Conservation (phyloP, 1,140 invertebrate species). For the Penaeus indicus region DNA sequence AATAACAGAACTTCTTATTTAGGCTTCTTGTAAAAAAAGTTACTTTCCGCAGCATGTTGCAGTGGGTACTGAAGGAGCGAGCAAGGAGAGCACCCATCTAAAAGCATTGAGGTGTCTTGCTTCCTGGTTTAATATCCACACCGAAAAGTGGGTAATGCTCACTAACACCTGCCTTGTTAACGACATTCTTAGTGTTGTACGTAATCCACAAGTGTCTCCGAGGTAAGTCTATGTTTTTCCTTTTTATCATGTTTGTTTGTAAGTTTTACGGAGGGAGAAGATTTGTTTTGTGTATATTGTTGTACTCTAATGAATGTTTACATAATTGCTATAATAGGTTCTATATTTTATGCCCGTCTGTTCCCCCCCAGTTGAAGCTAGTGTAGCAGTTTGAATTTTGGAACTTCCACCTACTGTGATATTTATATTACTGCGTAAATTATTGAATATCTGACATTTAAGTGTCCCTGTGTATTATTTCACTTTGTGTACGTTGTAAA, state of each 20-base stretch:
- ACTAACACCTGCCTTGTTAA: slow-evolving; percentile 58
- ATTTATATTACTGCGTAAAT: no score
- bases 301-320: no score
- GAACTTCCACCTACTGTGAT: no score
- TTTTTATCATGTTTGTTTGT: slow-evolving; percentile 22
- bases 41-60: slow-evolving; percentile 45
- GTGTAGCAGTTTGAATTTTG: no score
- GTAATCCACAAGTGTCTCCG: slow-evolving; percentile 58
- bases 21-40: background rate
- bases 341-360: no score
- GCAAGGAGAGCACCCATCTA: slow-evolving; percentile 57
- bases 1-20: background rate
- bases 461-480: no score
- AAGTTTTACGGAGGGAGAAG: no score
- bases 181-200: slow-evolving; percentile 58
- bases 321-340: no score
- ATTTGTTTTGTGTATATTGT: no score
- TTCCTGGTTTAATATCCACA: slow-evolving; percentile 66
- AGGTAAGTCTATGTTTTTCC: slow-evolving; percentile 63
- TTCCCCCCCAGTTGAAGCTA: no score
- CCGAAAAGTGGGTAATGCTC: slow-evolving; percentile 64
- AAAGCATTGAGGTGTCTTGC: slow-evolving; percentile 62
- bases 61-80: slow-evolving; percentile 52
- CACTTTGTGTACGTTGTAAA: no score
- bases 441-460: no score